These are phyloP conservation scores for Nettapus auritus DNA, from an alignment of 2,113 vertebrate genomes.

Conservation along the genomic window DNA sequence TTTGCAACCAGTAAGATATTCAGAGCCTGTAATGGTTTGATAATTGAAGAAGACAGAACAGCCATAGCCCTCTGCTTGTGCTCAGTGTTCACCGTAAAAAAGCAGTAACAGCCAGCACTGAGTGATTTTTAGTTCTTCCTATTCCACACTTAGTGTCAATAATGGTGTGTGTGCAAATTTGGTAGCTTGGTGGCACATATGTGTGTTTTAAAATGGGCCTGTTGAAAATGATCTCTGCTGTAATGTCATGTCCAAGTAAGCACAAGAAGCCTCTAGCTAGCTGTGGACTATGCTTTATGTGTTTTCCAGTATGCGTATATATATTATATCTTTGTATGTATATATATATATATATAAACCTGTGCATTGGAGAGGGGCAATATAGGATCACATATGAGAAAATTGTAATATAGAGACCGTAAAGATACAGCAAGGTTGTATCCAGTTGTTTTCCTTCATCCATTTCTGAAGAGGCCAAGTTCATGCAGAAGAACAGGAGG, in stretches of 20 bases:
- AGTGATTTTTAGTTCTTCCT: neutral
- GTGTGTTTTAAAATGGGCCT: neutral
- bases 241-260: accelerated
- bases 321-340: too few relatives aligned
- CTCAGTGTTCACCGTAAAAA: accelerated
- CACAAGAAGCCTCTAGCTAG: neutral
- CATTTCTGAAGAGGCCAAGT: neutral
- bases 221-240: neutral
- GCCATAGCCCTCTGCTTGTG: neutral
- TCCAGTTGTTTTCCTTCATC: neutral
- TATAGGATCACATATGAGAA: neutral
- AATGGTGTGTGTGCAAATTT: neutral
- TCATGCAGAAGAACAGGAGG: neutral
- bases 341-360: neutral
- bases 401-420: neutral
- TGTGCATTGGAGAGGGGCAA: neutral
- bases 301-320: neutral
- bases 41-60: neutral
- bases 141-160: neutral
- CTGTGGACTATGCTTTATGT: neutral
- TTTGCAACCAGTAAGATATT: neutral
- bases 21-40: neutral
- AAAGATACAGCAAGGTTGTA: neutral
- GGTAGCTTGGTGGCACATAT: accelerated
- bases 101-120: neutral